These are phyloP conservation scores for Xenus cinereus DNA, from an alignment of 2,113 vertebrate species.

Conservation along the genomic window DNA sequence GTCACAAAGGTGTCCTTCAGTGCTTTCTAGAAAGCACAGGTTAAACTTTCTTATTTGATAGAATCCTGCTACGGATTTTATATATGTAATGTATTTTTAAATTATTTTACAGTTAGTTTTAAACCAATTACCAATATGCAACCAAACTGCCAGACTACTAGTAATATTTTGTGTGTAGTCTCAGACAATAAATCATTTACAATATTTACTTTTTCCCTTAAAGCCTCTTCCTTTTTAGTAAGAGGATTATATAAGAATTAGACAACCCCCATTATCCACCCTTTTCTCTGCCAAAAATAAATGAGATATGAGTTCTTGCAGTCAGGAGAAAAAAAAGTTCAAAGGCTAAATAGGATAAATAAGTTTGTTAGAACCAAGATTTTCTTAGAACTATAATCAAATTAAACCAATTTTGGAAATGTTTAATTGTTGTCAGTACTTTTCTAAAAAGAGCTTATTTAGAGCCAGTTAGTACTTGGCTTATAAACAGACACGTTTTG, in stretches of 20 bases:
- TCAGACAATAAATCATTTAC: neutral
- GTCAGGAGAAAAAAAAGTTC: neutral
- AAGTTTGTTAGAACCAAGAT: neutral
- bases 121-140: neutral
- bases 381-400: neutral
- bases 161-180: neutral
- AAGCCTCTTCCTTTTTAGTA: neutral
- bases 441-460: neutral
- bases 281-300: neutral
- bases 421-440: neutral
- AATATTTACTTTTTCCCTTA: neutral
- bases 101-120: neutral
- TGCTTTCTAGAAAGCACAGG: neutral
- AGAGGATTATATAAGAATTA: neutral
- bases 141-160: neutral
- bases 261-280: neutral
- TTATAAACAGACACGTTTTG: neutral
- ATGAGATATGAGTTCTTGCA: neutral
- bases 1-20: neutral
- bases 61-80: neutral
- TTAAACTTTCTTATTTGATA: neutral
- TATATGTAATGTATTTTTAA: neutral
- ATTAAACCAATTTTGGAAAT: neutral
- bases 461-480: neutral
- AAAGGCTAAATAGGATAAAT: neutral